phyloP scores from a whole-genome alignment of 1,140 invertebrate genomes.

The Papilio glaucus region DNA sequence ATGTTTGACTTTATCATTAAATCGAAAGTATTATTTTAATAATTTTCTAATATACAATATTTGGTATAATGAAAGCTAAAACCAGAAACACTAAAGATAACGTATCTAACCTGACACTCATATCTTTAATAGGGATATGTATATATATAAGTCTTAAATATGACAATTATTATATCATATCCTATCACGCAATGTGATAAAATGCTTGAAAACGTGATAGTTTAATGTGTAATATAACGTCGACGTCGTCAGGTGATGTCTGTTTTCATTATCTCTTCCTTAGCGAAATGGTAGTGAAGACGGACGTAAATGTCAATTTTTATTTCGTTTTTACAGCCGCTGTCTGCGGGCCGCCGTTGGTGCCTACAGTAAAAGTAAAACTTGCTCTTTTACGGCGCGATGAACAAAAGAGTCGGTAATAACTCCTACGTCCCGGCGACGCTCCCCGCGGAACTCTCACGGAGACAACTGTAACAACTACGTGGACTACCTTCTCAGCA shows the following conservation, averaged over 20 bases:
- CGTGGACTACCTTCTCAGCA: slow-evolving; percentile 46
- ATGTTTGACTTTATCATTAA: too few species aligned
- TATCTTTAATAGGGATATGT: slow-evolving; percentile 1
- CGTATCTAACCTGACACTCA: neutral
- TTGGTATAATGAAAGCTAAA: neutral
- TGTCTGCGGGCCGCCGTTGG: slow-evolving; percentile 40
- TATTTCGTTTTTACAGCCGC: slow-evolving; percentile 42
- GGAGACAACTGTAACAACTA: slow-evolving; percentile 53
- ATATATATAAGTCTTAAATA: neutral
- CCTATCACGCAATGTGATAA: neutral
- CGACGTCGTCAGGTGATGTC: neutral
- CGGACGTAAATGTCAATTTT: slow-evolving; percentile 37
- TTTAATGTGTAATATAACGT: neutral
- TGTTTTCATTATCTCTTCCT: slow-evolving; percentile 29
- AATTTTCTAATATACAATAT: too few species aligned
- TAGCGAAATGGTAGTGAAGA: slow-evolving; percentile 19
- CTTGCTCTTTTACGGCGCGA: slow-evolving; percentile 53
- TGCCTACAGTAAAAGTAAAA: slow-evolving; percentile 47
- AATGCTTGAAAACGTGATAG: neutral
- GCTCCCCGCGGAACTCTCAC: slow-evolving; percentile 29
- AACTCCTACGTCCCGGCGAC: slow-evolving; percentile 45
- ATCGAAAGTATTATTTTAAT: too few species aligned
- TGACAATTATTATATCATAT: neutral
- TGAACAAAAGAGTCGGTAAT: slow-evolving; percentile 62
- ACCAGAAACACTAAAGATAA: neutral